Base-by-base conservation (phyloP, 2,797 vertebrate species). In the Rhinichthys osculus region DNA sequence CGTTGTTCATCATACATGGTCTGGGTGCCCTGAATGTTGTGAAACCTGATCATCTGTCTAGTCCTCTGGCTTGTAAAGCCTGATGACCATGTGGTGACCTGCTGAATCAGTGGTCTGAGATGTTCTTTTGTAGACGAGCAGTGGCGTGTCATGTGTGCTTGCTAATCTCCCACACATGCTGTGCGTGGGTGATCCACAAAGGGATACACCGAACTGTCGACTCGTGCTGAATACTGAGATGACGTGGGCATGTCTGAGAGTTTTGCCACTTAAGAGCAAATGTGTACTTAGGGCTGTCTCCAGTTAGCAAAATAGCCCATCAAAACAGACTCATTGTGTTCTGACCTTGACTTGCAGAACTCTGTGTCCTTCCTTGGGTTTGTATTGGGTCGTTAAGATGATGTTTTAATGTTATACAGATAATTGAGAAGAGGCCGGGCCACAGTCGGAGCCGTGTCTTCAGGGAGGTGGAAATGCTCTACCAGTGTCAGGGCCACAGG, bases 401-500 rank as follows among this genome's bases (percentile, higher is more conserved):
- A 44, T 44, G 35, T 85, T 50, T 80, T 21, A 47, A n/a, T 85
- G 74, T 74, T 57, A 5, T 95, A 3, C 93, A 99, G 98, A 99
- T 99, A 91, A 99, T 99, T 0, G 97, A 98, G 93, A 99, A 99
- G 91, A 94, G 97, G 90, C 96, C 97, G 0, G 98, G 97, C 44
- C 97, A 98, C 91, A 98, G 97, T 92, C 96, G 98, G 83, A 98
- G 95, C 86, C 92, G 98, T 71, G 98, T 99, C 80, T 99, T 99
- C 91, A 96, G 97, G 35, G 98, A 99, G 92, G 98, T 99, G 90
- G 98, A 99, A 94, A 99, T 98, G 97, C 95, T 99, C n/a, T 98
- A 99, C 81, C 98, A 99, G 93, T 99, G 98, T 93, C 98, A 99
- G 94, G 98, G 98, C 66, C 98, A 99, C 94, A 97, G 98, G 98